Evolutionary conservation across 2,797 vertebrate species (phyloP).

Genomic region (Denticeps clupeoides): DNA sequence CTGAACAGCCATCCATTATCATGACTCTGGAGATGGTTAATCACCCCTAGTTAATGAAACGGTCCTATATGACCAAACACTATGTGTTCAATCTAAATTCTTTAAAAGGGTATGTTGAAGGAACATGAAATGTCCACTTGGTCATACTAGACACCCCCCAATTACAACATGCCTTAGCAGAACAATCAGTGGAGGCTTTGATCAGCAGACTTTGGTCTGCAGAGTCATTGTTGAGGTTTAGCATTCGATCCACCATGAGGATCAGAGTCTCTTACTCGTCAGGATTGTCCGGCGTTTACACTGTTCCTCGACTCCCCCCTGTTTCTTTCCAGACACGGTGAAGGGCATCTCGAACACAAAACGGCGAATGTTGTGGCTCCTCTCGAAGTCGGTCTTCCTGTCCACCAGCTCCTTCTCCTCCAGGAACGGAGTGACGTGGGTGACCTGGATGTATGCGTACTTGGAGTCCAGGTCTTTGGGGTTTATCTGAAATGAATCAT

Average conservation of each 20-base stretch:
- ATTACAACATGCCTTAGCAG: too few species aligned
- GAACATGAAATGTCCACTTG: too few species aligned
- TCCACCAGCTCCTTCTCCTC: constrained; percentile 92
- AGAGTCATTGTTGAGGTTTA: too few species aligned
- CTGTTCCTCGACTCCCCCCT: constrained; percentile 89
- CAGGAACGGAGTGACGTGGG: constrained; percentile 84
- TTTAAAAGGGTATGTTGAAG: too few species aligned
- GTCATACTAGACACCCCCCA: too few species aligned
- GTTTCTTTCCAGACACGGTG: constrained; percentile 85
- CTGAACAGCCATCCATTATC: too few species aligned
- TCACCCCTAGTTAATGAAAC: too few species aligned
- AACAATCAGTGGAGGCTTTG: too few species aligned
- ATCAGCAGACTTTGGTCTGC: too few species aligned
- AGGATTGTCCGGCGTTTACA: constrained; percentile 88
- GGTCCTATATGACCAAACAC: too few species aligned
- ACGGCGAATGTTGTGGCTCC: constrained; percentile 87
- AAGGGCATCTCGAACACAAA: constrained; percentile 99
- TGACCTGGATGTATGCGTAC: constrained; percentile 95
- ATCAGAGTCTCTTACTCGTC: constrained; percentile 66
- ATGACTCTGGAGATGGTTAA: too few species aligned
- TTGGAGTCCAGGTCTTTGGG: constrained; percentile 96
- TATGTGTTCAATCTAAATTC: too few species aligned
- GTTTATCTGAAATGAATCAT: constrained; percentile 66
- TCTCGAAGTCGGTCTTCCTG: constrained; percentile 90
- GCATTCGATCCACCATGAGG: background rate